Evolutionary conservation across 2,888 invertebrate species (phyloP), one percentile per base, ranked within the genome.

Genomic region (Meloe dianella): DNA sequence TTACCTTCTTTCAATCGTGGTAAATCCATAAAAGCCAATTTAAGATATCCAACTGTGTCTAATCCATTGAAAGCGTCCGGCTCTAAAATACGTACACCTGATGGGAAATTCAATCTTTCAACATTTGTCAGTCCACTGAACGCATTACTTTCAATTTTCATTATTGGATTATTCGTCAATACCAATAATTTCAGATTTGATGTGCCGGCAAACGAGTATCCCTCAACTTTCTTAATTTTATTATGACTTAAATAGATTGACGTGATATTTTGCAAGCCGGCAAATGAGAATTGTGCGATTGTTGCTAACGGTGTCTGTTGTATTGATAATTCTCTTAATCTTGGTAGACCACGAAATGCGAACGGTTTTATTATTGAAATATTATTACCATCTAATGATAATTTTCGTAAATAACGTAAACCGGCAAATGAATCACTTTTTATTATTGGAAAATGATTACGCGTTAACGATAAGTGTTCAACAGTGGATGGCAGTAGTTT

Each of bases 331-430:
- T 90, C 93, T 78, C 88, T 88, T 8, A 97, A 88, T 14, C 92
- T 88, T 5, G 90, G 90, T 63, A 96, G 84, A 10, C 94, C 94
- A 30, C 93, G 90, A 83, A 97, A 96, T 62, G 95, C 93, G 82
- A 94, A 94, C 61, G 92, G 92, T 76, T 93, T 90, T 75, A 96
- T 92, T 70, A 89, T 87, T 61, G 91, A 89, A 73, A 97, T 92
- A 82, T 94, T 92, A 86, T 97, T 97, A 74, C 92, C 92, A 82
- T 95, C 94, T 76, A 97, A 87, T 14, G 90, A 92, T 59, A 97
- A 89, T 77, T 94, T 93, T 72, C 92, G 89, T 69, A 96, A 85
- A 69, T 90, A 88, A n/a, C 90, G 88, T 67, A 95, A 85, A n/a
- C 93, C 92, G 35, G 89, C 88, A 82, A 95, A 95, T 6, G 94